Conservation (phyloP, 1,140 invertebrate genomes). For the Drosophila novamexicana region DNA sequence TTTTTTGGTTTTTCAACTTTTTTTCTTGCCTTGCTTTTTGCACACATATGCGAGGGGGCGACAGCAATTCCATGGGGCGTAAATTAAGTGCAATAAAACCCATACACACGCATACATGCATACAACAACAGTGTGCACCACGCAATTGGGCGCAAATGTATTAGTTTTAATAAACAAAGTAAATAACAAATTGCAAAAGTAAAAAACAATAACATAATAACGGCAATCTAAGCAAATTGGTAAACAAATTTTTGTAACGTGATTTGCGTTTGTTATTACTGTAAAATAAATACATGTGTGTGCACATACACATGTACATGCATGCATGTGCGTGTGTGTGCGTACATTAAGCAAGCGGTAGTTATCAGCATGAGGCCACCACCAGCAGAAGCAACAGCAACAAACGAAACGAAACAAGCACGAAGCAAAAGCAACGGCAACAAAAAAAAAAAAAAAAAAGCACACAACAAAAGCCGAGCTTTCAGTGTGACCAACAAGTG, state of each 20-base stretch:
- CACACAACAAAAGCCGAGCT: conserved; percentile 17
- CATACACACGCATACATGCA: conserved; percentile 9
- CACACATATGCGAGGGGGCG: conserved; percentile 14
- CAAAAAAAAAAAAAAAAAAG: background rate
- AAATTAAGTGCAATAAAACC: conserved; percentile 73
- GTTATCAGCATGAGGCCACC: conserved; percentile 37
- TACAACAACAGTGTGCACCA: background rate
- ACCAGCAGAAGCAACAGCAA: conserved; percentile 15
- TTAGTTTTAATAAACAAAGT: conserved; percentile 26
- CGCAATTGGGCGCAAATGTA: conserved; percentile 31
- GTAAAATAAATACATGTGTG: background rate
- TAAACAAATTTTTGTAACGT: conserved; percentile 41
- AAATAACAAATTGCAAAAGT: background rate
- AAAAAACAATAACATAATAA: conserved; percentile 9
- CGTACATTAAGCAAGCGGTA: conserved; percentile 3
- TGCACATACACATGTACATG: background rate
- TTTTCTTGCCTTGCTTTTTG: conserved; percentile 8
- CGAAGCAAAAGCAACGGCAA: conserved; percentile 23
- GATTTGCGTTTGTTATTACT: conserved; percentile 20
- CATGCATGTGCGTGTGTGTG: background rate
- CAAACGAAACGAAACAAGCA: conserved; percentile 21
- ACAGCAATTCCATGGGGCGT: conserved; percentile 59
- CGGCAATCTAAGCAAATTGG: conserved; percentile 23
- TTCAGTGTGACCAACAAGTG: background rate
- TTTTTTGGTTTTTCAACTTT: conserved; percentile 22